Base-by-base conservation (phyloP, 2,888 invertebrate genomes). In the Agrilus biguttatus region DNA sequence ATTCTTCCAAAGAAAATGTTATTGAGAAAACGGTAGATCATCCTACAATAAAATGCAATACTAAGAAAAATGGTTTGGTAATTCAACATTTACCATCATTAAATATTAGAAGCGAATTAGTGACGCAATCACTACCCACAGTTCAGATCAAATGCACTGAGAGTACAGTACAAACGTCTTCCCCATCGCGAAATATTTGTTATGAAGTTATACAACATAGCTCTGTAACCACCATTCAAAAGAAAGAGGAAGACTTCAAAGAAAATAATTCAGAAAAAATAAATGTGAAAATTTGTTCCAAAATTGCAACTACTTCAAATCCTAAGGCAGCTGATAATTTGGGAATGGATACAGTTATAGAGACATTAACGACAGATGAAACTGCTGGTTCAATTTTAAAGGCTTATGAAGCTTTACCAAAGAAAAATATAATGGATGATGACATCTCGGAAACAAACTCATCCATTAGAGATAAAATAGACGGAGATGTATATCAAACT, bases 11-110 rank as follows among this genome's bases (percentile, higher is more conserved):
- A 35, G n/a, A 23, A 40, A 19, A 28, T 10, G 28, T 28, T 10
- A 28, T 21, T 21, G 21, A 28, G 8, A 28, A 28, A 28, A 8
- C 10, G 2, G 28, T 28, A 28, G 10, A 28, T 28, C 2, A 3
- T 28, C 10, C 28, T 28, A 2, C 10, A 28, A 28, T 28, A 28
- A 28, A 5, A n/a, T n/a, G 17, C 34, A n/a, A 4, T 21, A 12
- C 17, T n/a, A 45, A 43, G 28, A 39, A 50, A 40, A 28, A 28
- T 10, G 10, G 10, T 28, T 57, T 72, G 45, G 56, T 64, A 50
- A 52, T 71, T 49, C 72, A 73, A 61, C 57, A 61, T 50, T 68
- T 73, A 68, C 73, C 73, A 39, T 62, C 67, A 42, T 67, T 74
- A 46, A 68, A 67, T 52, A 74, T 75, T 47, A 66, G 69, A 55